Conservation (phyloP, 1,140 invertebrate genomes). For the fruit fly (Drosophila melanogaster) region DNA sequence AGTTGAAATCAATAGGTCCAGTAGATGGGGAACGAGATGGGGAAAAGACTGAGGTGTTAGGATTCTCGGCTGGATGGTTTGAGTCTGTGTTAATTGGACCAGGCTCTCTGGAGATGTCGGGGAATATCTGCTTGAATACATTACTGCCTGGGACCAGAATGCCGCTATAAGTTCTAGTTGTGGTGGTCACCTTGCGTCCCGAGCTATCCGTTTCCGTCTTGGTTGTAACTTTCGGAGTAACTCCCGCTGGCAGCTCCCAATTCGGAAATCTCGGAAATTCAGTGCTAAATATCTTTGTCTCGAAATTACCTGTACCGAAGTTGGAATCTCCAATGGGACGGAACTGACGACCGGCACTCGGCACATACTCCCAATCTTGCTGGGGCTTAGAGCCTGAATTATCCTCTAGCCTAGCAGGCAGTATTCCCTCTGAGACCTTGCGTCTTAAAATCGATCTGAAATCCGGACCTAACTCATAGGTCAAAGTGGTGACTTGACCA, state of each 20-base stretch:
- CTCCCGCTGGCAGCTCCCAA: constrained; percentile 42
- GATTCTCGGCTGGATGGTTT: not conserved
- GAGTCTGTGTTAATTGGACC: constrained; percentile 6
- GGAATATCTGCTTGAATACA: constrained; percentile 10
- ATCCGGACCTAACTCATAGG: constrained; percentile 47
- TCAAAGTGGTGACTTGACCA: constrained; percentile 26
- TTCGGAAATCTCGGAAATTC: constrained; percentile 8
- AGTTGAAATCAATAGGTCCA: not conserved
- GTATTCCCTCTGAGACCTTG: not conserved
- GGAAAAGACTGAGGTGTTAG: not conserved
- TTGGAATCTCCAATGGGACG: not conserved
- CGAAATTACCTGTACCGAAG: not conserved
- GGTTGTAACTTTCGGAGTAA: constrained; percentile 39
- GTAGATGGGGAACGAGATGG: no score
- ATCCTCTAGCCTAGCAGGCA: not conserved
- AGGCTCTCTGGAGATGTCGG: constrained; percentile 10
- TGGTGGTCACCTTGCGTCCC: constrained; percentile 51
- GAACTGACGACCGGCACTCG: not conserved
- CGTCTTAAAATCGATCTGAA: not conserved
- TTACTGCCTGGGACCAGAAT: not conserved
- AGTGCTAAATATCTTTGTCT: constrained; percentile 22
- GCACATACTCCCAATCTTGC: constrained; percentile 55
- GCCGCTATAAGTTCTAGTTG: constrained; percentile 23
- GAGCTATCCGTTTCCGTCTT: constrained; percentile 54
- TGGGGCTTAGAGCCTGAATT: constrained; percentile 28